Evolutionary conservation across 2,113 vertebrate species (phyloP), one percentile per base, ranked within the genome.

Genomic region (Hippoglossus stenolepis): DNA sequence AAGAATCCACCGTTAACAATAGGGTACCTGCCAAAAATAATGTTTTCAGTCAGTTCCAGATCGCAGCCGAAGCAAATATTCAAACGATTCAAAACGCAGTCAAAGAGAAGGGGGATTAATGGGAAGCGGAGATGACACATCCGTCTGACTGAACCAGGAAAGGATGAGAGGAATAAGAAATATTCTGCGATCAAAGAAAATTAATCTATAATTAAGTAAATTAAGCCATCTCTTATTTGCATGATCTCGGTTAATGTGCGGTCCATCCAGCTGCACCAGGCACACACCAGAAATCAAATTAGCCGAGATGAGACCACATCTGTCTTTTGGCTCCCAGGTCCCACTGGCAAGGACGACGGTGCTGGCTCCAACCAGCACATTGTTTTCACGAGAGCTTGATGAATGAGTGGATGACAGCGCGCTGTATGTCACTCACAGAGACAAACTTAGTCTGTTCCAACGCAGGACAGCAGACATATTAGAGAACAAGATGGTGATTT

Each of bases 261-360:
- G 79, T 76, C 78, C 84, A 70, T 91, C 87, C 89, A 65, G 83
- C 75, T 67, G 62, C 56, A 72, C 83, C 70, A 85, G 82, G 80
- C 82, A 77, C 78, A 80, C 81, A 88, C 73, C 75, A 90, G 82
- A 89, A 93, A 93, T 92, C 88, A 89, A 91, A 94, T 92, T 93
- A 93, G 85, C 70, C 45, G 77, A 83, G 80, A 88, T 87, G 81
- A 92, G 87, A 80, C 81, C 63, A 79, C 92, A 93, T 93, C 88
- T 92, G 90, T 84, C 80, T 91, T 86, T 85, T 83, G n/a, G 85
- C 80, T 87, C 61, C 70, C 66, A n/a, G 68, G 85, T 89, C 85
- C 85, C 89, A 65, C 87, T 69, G 82, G 83, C 79, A 86, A 35
- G 69, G 75, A 79, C 80, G 86, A 77, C 82, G 74, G 69, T 53